phyloP scores from a whole-genome alignment of 1,140 invertebrate species.

The Pantala flavescens region DNA sequence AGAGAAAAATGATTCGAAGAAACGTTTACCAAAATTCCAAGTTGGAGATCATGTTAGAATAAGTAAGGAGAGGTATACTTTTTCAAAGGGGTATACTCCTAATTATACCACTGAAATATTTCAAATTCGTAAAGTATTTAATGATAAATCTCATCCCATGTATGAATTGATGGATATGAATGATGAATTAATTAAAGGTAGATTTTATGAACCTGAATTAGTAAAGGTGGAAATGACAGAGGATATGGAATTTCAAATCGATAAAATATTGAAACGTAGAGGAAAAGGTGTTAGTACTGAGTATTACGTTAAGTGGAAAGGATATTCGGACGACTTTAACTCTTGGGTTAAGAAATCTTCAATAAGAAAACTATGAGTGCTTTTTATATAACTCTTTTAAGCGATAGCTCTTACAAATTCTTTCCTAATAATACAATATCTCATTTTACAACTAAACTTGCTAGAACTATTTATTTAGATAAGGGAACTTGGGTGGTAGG shows the following conservation, averaged over 20 bases:
- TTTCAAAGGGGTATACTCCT: conserved; percentile 19
- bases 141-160: neutral
- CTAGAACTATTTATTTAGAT: neutral
- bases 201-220: neutral
- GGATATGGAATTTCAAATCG: neutral
- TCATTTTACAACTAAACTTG: neutral
- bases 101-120: conserved; percentile 20
- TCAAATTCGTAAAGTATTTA: conserved; percentile 16
- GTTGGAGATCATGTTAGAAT: conserved; percentile 20
- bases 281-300: neutral
- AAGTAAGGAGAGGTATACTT: conserved; percentile 18
- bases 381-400: neutral
- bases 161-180: neutral
- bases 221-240: neutral
- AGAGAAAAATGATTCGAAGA: neutral
- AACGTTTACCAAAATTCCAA: conserved; percentile 12
- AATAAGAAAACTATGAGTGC: neutral
- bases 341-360: neutral
- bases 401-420: neutral
- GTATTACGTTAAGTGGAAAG: neutral
- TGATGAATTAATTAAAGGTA: neutral
- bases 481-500: neutral
- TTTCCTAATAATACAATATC: neutral
- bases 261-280: neutral
- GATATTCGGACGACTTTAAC: neutral